These are phyloP conservation scores for Resseliella maxima DNA, from an alignment of 2,888 invertebrate species.

Conservation along the genomic window DNA sequence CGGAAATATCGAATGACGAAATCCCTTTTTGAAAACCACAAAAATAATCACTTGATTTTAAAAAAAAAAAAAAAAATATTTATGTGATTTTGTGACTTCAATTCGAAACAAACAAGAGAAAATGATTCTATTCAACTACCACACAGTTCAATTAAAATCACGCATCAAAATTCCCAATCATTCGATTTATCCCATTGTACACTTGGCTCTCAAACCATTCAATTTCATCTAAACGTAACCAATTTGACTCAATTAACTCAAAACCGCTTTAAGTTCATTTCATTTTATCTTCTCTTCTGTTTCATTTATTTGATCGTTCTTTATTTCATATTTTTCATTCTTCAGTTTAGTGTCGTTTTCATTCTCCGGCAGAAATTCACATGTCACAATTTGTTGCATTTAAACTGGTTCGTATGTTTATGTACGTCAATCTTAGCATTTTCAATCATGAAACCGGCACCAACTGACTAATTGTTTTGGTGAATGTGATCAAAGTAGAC, in stretches of 20 bases:
- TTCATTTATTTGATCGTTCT: background rate
- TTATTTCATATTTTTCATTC: no score
- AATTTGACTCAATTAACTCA: constrained; percentile 34
- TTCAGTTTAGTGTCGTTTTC: no score
- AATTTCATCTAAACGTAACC: constrained; percentile 37
- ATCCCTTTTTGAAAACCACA: constrained; percentile 3
- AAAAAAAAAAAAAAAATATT: background rate
- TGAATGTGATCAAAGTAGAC: constrained; percentile 8
- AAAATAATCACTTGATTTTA: background rate
- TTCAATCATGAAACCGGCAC: constrained; percentile 36
- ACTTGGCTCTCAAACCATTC: background rate
- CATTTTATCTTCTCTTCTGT: background rate
- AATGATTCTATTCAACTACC: background rate
- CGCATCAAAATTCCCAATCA: constrained; percentile 7
- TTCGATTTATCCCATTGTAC: background rate
- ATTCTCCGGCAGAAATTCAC: constrained; percentile 20
- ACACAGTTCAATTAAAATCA: constrained; percentile 1
- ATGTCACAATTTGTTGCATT: constrained; percentile 30
- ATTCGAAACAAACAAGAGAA: background rate
- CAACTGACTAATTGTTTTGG: constrained; percentile 53
- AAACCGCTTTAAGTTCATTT: background rate
- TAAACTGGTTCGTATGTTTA: background rate
- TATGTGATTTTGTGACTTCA: no score
- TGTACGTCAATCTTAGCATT: constrained; percentile 5
- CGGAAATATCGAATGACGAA: background rate